Conservation (phyloP, 2,797 vertebrate genomes). For the Amblyopsis hoosieri region DNA sequence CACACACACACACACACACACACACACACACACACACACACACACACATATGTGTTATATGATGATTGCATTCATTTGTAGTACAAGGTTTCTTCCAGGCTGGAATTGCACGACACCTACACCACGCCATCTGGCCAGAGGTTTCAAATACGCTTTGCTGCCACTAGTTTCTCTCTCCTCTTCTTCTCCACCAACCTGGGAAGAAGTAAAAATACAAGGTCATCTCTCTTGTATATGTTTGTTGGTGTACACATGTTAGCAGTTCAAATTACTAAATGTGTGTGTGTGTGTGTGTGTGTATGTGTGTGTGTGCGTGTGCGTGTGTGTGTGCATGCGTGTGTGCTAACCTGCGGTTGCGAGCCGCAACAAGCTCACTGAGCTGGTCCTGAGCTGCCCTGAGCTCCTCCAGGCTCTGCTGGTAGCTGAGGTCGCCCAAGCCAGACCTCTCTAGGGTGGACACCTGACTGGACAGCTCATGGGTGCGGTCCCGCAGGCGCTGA, state of each 20-base stretch:
- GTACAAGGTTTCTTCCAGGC: conserved; percentile 9
- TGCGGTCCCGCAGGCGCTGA: conserved; percentile 84
- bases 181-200: conserved; percentile 86
- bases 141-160: conserved; percentile 81
- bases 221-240: neutral
- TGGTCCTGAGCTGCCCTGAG: conserved; percentile 82
- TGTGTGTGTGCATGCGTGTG: too few relatives aligned
- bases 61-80: conserved; percentile 29
- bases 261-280: neutral
- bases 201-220: neutral
- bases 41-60: conserved; percentile 17
- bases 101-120: conserved; percentile 13
- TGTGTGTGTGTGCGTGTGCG: conserved; percentile 24
- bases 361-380: conserved; percentile 86
- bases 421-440: conserved; percentile 79
- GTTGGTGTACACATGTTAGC: neutral
- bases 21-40: too few relatives aligned
- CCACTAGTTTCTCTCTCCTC: conserved; percentile 81
- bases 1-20: too few relatives aligned
- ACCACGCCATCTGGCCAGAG: conserved; percentile 27
- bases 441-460: conserved; percentile 82
- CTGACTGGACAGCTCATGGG: conserved; percentile 83
- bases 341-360: conserved; percentile 82
- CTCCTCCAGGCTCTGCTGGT: conserved; percentile 87
- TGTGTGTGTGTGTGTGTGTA: neutral